Evolutionary conservation across 1,140 invertebrate genomes (phyloP).

Genomic region (Adoxophyes honmai): DNA sequence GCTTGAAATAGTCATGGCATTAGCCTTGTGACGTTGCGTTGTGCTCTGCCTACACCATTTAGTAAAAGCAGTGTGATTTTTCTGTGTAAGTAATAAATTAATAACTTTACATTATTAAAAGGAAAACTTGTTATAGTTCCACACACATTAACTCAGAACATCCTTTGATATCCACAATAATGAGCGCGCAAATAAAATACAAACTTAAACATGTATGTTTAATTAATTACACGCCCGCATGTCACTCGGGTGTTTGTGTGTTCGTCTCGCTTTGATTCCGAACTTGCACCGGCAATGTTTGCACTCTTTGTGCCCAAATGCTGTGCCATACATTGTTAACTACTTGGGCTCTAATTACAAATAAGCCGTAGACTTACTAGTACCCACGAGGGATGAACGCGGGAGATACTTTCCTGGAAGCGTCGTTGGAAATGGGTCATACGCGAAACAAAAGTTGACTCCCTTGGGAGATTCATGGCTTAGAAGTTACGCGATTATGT

Average conservation of each 20-base stretch:
- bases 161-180: slow-evolving; percentile 1
- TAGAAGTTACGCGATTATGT: too few relatives aligned
- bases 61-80: too few relatives aligned
- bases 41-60: too few relatives aligned
- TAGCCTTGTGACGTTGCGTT: too few relatives aligned
- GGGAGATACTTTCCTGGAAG: not conserved
- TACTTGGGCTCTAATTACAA: slow-evolving; percentile 3
- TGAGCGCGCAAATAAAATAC: slow-evolving; percentile 12
- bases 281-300: slow-evolving; percentile 30
- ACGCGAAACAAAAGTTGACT: too few relatives aligned
- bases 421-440: not conserved
- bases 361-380: slow-evolving; percentile 2
- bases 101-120: too few relatives aligned
- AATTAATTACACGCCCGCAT: slow-evolving; percentile 49
- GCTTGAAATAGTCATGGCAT: too few relatives aligned
- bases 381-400: not conserved
- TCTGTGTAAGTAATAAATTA: too few relatives aligned
- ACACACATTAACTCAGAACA: too few relatives aligned
- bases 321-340: slow-evolving; percentile 9
- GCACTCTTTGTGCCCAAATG: slow-evolving; percentile 18
- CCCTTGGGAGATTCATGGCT: too few relatives aligned
- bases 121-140: too few relatives aligned
- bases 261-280: slow-evolving; percentile 48
- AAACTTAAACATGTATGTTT: slow-evolving; percentile 17
- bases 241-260: slow-evolving; percentile 39